phyloP scores from a whole-genome alignment of 2,113 vertebrate genomes.

The Procavia capensis region DNA sequence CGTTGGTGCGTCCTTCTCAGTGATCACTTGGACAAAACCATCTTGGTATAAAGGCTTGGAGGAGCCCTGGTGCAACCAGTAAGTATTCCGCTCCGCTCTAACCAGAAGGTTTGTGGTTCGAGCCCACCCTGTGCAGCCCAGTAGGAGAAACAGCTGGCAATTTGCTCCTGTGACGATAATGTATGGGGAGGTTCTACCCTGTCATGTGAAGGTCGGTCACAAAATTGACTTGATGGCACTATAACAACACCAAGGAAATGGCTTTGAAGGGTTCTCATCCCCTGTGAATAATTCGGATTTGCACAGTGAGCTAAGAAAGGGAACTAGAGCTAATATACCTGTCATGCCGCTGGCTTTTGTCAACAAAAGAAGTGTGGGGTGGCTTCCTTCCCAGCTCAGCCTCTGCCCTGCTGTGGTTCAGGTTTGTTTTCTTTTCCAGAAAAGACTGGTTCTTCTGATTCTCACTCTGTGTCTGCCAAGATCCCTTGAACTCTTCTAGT shows the following conservation, averaged over 20 bases:
- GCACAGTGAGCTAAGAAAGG: constrained; percentile 73
- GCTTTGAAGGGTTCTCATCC: constrained; percentile 81
- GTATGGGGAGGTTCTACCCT: not conserved
- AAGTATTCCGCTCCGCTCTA: not conserved
- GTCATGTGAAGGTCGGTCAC: not conserved
- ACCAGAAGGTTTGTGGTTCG: not conserved
- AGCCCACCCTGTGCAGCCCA: not conserved
- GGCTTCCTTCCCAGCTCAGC: not conserved
- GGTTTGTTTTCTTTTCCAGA: constrained; percentile 20
- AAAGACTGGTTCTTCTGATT: not conserved
- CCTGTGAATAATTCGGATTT: constrained; percentile 81
- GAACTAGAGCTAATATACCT: not conserved
- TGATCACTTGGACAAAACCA: constrained; percentile 82
- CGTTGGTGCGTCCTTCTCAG: constrained; percentile 85
- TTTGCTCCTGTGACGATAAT: not conserved
- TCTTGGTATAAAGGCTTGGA: constrained; percentile 79
- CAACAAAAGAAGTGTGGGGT: not conserved
- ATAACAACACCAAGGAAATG: constrained; percentile 45
- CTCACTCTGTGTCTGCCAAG: not conserved
- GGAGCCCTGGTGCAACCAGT: not conserved
- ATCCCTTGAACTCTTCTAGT: not conserved
- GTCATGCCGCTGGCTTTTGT: not conserved
- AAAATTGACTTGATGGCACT: not conserved
- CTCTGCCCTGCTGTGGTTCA: constrained; percentile 37
- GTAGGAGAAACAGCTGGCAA: not conserved